Percentiles rank a stretch among this genome's conserved stretches.
phyloP scores from a whole-genome alignment of 2,888 invertebrate genomes.

The Clanis bilineata region DNA sequence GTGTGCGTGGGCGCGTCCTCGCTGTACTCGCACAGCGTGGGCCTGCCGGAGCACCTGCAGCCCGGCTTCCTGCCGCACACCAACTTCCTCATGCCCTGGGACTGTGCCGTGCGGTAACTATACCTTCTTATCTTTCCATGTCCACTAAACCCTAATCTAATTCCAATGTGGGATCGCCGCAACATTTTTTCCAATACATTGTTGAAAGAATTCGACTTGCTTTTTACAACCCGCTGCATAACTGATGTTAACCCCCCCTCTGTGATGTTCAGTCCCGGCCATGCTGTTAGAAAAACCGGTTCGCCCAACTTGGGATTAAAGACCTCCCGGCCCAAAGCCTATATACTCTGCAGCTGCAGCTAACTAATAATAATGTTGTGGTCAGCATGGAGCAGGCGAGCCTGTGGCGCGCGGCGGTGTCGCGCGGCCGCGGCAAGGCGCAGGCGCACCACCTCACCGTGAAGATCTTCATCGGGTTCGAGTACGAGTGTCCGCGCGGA shows the following conservation, averaged over 20 bases:
- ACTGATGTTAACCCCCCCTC: too few relatives aligned
- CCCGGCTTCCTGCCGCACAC: slow-evolving; percentile 95
- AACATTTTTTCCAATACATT: too few relatives aligned
- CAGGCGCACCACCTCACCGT: slow-evolving; percentile 85
- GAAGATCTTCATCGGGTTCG: slow-evolving; percentile 96
- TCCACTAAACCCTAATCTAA: too few relatives aligned
- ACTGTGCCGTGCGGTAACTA: slow-evolving; percentile 79
- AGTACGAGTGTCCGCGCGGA: slow-evolving; percentile 99
- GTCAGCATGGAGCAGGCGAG: slow-evolving; percentile 55
- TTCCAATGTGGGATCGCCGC: too few relatives aligned
- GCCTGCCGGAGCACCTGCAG: slow-evolving; percentile 91
- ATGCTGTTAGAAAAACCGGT: too few relatives aligned
- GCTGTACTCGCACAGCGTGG: slow-evolving; percentile 93
- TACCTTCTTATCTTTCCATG: too few relatives aligned
- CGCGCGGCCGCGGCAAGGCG: slow-evolving; percentile 60
- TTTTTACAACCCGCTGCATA: too few relatives aligned
- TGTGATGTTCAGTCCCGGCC: too few relatives aligned
- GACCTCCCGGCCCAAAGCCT: too few relatives aligned
- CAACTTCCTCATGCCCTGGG: slow-evolving; percentile 97
- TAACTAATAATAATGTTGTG: slow-evolving; percentile 23
- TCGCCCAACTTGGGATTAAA: too few relatives aligned
- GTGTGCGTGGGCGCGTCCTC: slow-evolving; percentile 95
- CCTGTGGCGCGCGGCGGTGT: slow-evolving; percentile 47
- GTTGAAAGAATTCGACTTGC: too few relatives aligned
- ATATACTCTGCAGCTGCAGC: too few relatives aligned